These are phyloP conservation scores for Sminthurinus signatus DNA, from an alignment of 1,140 invertebrate genomes.

Conservation along the genomic window DNA sequence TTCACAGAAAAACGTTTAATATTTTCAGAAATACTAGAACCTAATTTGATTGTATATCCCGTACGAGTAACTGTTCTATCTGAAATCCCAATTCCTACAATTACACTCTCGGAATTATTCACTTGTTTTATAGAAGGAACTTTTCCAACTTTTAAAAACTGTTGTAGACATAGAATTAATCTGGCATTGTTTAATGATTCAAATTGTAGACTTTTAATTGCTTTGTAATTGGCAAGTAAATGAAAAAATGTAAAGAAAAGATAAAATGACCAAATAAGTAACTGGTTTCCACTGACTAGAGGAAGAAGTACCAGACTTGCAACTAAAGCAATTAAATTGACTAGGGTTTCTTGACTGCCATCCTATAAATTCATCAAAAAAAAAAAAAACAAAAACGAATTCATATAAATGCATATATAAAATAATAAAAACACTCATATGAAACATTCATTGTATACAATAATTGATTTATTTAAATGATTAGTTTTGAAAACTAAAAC, in stretches of 20 bases:
- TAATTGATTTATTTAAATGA: conserved; percentile 55
- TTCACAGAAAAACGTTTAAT: no score
- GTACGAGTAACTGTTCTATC: no score
- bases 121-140: conserved; percentile 50
- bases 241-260: conserved; percentile 69
- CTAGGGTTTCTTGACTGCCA: conserved; percentile 89
- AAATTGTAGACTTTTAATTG: conserved; percentile 66
- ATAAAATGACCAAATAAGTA: conserved; percentile 60
- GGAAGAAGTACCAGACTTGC: conserved; percentile 69
- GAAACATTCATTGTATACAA: no score
- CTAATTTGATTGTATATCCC: no score
- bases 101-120: conserved; percentile 56
- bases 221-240: conserved; percentile 76
- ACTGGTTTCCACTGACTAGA: conserved; percentile 52
- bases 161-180: conserved; percentile 58
- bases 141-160: conserved; percentile 52
- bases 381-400: no score
- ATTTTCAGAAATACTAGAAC: no score
- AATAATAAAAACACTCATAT: no score
- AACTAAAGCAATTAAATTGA: conserved; percentile 78
- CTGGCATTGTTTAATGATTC: conserved; percentile 72
- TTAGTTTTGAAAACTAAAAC: not conserved
- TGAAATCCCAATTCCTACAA: conserved; percentile 49
- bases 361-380: no score
- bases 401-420: no score